Conservation (phyloP, 2,797 vertebrate genomes). For the Phrynocephalus forsythii region DNA sequence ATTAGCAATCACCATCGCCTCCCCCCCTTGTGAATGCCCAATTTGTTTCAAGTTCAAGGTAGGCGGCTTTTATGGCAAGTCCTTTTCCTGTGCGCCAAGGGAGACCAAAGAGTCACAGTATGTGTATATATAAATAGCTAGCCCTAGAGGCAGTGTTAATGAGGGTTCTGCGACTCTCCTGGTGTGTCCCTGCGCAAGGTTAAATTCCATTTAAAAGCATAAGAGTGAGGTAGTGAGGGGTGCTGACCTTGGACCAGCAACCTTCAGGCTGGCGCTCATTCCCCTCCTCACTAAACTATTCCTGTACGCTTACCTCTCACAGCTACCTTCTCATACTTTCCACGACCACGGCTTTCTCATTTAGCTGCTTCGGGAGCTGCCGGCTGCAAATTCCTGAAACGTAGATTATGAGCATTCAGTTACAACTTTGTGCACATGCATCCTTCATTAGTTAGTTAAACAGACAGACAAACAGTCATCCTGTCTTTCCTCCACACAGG, state of each 20-base stretch:
- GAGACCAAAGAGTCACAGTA: neutral
- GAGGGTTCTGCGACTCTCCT: neutral
- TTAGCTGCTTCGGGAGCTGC: neutral
- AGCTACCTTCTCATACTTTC: neutral
- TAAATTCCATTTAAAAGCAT: neutral
- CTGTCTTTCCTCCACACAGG: too few species aligned
- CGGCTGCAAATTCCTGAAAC: neutral
- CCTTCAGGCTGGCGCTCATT: neutral
- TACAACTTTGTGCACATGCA: too few species aligned
- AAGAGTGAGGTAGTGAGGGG: neutral
- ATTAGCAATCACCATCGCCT: neutral
- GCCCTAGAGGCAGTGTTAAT: constrained; percentile 1
- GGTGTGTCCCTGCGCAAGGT: neutral
- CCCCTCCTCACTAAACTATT: neutral
- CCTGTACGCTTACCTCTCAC: neutral
- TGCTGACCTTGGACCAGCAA: neutral
- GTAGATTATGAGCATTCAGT: neutral
- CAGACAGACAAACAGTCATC: too few species aligned
- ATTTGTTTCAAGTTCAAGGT: neutral
- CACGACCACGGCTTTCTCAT: neutral
- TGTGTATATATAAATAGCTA: neutral
- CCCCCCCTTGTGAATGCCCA: too few species aligned
- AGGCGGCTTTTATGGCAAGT: neutral
- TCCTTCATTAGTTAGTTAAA: too few species aligned
- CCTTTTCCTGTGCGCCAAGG: neutral